phyloP scores from a whole-genome alignment of 2,797 vertebrate genomes.

The Carduelis carduelis region DNA sequence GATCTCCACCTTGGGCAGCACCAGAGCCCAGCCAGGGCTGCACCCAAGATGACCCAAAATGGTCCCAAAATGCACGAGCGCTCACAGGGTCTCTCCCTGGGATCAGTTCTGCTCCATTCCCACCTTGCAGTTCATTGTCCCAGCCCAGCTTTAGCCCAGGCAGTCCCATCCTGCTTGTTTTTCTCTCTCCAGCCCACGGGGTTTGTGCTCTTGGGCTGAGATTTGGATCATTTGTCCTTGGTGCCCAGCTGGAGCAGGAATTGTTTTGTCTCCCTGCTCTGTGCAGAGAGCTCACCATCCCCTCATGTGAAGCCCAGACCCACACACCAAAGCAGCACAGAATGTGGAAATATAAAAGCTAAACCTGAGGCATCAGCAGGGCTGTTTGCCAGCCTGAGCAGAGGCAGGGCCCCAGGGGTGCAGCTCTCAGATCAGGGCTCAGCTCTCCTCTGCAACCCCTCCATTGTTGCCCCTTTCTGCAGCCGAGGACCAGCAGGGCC shows the following conservation, averaged over 20 bases:
- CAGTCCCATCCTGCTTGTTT: not conserved
- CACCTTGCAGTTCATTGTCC: not conserved
- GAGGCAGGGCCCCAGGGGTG: conserved; percentile 66
- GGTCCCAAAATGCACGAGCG: not conserved
- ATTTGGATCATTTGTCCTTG: not conserved
- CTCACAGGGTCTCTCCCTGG: not conserved
- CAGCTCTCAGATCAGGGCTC: conserved; percentile 35
- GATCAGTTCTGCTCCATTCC: not conserved
- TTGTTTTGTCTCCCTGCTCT: not conserved
- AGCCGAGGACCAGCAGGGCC: not conserved
- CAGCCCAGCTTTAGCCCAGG: accelerated
- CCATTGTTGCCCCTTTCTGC: conserved; percentile 15
- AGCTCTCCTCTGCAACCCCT: conserved; percentile 59
- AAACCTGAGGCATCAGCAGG: not conserved
- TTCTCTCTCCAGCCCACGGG: accelerated
- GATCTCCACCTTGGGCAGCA: not conserved
- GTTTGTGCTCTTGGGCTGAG: not conserved
- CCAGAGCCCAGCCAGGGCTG: not conserved
- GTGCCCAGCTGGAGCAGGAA: not conserved
- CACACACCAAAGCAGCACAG: not conserved
- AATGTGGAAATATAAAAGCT: not conserved
- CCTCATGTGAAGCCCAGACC: accelerated
- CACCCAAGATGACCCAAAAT: not conserved
- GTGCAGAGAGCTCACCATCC: not conserved
- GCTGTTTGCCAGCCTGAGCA: conserved; percentile 68